Evolutionary conservation across 1,140 invertebrate genomes (phyloP).

Genomic region (Leptinotarsa texana): DNA sequence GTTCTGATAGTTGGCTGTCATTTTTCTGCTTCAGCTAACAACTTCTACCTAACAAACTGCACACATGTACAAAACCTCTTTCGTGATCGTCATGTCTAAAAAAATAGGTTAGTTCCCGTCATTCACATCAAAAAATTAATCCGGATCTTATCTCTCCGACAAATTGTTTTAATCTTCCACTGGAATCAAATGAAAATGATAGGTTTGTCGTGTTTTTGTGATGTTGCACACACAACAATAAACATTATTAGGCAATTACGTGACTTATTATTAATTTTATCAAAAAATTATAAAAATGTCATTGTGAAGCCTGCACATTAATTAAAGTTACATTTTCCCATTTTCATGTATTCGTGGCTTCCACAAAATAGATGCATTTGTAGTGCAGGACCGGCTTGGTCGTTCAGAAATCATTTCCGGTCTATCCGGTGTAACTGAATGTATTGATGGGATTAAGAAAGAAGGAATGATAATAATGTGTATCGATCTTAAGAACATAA

Average conservation of each 20-base stretch:
- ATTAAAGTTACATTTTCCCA: constrained; percentile 34
- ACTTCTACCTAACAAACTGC: no score
- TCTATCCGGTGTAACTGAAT: no score
- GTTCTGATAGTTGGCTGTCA: no score
- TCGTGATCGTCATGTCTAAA: no score
- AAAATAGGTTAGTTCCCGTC: no score
- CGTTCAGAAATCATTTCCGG: no score
- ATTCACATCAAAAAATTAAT: no score
- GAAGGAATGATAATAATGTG: no score
- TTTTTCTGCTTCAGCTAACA: no score
- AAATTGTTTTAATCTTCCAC: background rate
- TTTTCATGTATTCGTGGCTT: constrained; percentile 17
- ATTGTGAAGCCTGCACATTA: constrained; percentile 29
- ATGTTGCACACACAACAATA: constrained; percentile 2
- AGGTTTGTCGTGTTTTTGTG: constrained; percentile 5
- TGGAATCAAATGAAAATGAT: constrained; percentile 6
- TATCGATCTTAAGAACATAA: no score
- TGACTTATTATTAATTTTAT: constrained; percentile 27
- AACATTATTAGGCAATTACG: constrained; percentile 16
- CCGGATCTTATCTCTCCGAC: background rate
- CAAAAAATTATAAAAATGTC: constrained; percentile 13
- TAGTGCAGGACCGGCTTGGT: background rate
- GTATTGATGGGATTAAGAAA: no score
- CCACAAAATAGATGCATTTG: background rate
- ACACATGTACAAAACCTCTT: no score